Base-by-base conservation (phyloP, 1,140 invertebrate species). In the Rhyacophila brunnea region DNA sequence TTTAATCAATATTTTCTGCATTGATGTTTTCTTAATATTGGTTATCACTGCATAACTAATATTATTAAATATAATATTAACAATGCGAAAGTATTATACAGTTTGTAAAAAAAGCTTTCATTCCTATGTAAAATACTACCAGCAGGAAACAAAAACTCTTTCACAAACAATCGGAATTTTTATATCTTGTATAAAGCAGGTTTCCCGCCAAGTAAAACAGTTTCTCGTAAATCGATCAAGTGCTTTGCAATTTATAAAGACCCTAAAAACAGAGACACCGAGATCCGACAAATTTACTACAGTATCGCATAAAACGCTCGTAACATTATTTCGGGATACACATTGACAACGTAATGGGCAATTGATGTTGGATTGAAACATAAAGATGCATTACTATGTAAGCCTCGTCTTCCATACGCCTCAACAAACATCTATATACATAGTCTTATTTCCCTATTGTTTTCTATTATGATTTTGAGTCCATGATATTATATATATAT, bases 281-380 rank as follows among this genome's bases (percentile, higher is more conserved):
- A 42, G 44, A 47, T 55, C 42, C 17, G 44, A 42, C 47, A 50
- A 62, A 56, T 64, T 64, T 48, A 59, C 38, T 64, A 48, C 32
- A 46, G 52, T 51, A 36, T 59, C 52, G 40, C 57, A 60, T 59
- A 64, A 57, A 60, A 57, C 47, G 42, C 43, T 60, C 62, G 62
- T 64, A 48, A 64, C 62, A 60, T 64, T 64, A 64, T 54, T 64
- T 53, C 9, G 34, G 62, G 58, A 49, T 57, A 47, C 58, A 64
- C 58, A 64, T 45, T 60, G 62, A 64, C 62, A 64, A 32, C 44
- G 50, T 57, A 64, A 64, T 64, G 62, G 62, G 57, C 62, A 57
- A 64, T 64, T 60, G 62, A 64, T 64, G 53, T 46, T 49, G 57
- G 48, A 64, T 64, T 64, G 62, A 57, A 64, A 60, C 62, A 64